phyloP scores from a whole-genome alignment of 2,113 vertebrate genomes.

The Australoheros scitulus region DNA sequence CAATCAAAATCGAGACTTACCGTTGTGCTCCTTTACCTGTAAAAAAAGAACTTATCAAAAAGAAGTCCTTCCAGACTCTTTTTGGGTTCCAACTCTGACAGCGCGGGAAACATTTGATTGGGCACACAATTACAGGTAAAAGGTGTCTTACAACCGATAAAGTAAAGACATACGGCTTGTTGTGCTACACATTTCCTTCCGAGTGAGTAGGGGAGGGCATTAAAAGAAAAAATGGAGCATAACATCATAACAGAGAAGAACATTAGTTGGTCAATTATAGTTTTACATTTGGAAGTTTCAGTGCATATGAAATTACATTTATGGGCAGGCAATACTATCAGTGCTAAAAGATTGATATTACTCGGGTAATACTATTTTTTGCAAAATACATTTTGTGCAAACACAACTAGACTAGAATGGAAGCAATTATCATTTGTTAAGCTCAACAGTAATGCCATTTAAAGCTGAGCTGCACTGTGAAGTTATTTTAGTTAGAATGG shows the following conservation, averaged over 20 bases:
- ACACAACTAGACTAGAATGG: constrained; percentile 57
- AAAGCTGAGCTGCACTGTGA: constrained; percentile 55
- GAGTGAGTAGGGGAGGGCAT: constrained; percentile 74
- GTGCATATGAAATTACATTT: constrained; percentile 69
- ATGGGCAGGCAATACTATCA: constrained; percentile 68
- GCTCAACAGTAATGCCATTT: constrained; percentile 60
- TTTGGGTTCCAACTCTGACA: constrained; percentile 44
- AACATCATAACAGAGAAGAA: constrained; percentile 76
- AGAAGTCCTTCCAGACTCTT: constrained; percentile 46
- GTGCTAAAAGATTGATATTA: constrained; percentile 60
- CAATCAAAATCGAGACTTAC: constrained; percentile 84
- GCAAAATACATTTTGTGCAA: constrained; percentile 61
- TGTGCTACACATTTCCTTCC: constrained; percentile 79
- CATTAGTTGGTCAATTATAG: constrained; percentile 75
- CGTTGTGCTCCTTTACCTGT: constrained; percentile 76
- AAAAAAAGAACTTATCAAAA: constrained; percentile 66
- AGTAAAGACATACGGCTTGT: constrained; percentile 76
- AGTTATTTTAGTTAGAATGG: constrained; percentile 48
- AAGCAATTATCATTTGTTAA: constrained; percentile 63
- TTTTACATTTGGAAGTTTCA: constrained; percentile 73
- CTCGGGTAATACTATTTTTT: constrained; percentile 51
- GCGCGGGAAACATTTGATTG: constrained; percentile 44
- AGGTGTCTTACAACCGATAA: constrained; percentile 63
- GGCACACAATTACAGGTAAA: constrained; percentile 64
- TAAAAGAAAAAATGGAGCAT: constrained; percentile 77